A percentile compares a stretch with the other conserved stretches of the same genome.
These are phyloP conservation scores for Mustela erminea DNA, from an alignment of 2,797 vertebrate genomes.

Conservation along the genomic window DNA sequence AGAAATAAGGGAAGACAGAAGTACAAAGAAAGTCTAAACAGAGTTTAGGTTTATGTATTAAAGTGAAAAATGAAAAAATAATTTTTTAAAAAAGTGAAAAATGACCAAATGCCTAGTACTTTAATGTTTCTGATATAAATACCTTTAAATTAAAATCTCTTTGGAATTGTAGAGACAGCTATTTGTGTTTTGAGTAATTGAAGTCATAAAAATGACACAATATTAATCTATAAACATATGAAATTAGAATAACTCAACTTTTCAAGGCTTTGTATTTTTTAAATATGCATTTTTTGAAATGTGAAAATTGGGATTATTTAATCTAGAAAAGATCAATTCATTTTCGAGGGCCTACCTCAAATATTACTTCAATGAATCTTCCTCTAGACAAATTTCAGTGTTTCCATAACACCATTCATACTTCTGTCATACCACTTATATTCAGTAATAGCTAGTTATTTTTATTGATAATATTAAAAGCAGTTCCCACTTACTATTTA, in stretches of 20 bases:
- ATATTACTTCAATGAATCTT: background rate
- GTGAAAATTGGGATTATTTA: slow-evolving; percentile 3
- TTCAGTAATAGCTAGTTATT: background rate
- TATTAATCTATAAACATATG: background rate
- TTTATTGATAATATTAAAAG: background rate
- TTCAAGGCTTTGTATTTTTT: background rate
- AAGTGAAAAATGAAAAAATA: background rate
- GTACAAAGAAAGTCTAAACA: background rate
- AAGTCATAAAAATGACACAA: slow-evolving; percentile 8
- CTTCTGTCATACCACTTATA: background rate
- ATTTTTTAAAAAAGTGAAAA: background rate
- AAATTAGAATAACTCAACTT: background rate
- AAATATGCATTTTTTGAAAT: background rate
- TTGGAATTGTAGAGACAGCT: slow-evolving; percentile 7
- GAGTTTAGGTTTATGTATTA: slow-evolving; percentile 24
- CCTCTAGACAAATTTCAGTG: background rate
- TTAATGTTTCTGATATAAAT: slow-evolving; percentile 59
- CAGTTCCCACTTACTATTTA: background rate
- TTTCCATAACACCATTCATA: background rate
- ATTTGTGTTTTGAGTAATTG: slow-evolving; percentile 49
- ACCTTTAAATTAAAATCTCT: slow-evolving; percentile 34
- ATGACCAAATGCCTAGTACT: slow-evolving; percentile 8
- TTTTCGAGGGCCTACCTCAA: background rate
- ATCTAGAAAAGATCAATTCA: background rate
- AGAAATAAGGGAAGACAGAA: background rate